Evolutionary conservation across 2,113 vertebrate genomes (phyloP).

Genomic region (Lanius collurio): DNA sequence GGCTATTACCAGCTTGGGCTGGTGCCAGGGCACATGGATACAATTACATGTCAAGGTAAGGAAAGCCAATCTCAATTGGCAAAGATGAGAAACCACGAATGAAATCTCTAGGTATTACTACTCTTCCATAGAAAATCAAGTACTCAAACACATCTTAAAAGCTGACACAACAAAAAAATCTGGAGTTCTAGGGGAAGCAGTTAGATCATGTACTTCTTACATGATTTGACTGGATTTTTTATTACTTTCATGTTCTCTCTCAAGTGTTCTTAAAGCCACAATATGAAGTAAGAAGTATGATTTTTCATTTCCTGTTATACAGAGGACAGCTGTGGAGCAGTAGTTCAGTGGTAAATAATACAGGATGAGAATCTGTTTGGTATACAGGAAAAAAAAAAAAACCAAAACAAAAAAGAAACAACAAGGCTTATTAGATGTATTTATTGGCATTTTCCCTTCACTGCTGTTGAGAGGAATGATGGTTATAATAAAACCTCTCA

Average conservation of each 20-base stretch:
- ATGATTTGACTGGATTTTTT: not conserved
- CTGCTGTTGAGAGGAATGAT: not conserved
- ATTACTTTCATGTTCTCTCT: not conserved
- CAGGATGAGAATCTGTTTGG: not conserved
- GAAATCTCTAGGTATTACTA: not conserved
- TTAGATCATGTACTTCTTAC: not conserved
- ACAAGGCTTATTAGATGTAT: not conserved
- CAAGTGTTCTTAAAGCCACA: not conserved
- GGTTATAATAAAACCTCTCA: not conserved
- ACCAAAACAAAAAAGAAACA: not conserved
- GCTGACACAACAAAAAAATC: not conserved
- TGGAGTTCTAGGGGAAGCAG: not conserved
- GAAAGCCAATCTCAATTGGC: not conserved
- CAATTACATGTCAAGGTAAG: not conserved
- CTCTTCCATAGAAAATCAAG: not conserved
- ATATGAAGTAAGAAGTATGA: not conserved
- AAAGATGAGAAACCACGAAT: not conserved
- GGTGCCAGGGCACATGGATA: not conserved
- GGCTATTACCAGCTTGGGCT: not conserved
- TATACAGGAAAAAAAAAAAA: not conserved
- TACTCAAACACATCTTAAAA: not conserved
- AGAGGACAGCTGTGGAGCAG: not conserved
- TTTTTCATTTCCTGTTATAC: constrained; percentile 4
- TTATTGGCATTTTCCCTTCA: not conserved
- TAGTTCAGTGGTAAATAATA: not conserved